Evolutionary conservation across 2,888 invertebrate species (phyloP), one percentile per base, ranked within the genome.

Genomic region (Drosophila phalerata): DNA sequence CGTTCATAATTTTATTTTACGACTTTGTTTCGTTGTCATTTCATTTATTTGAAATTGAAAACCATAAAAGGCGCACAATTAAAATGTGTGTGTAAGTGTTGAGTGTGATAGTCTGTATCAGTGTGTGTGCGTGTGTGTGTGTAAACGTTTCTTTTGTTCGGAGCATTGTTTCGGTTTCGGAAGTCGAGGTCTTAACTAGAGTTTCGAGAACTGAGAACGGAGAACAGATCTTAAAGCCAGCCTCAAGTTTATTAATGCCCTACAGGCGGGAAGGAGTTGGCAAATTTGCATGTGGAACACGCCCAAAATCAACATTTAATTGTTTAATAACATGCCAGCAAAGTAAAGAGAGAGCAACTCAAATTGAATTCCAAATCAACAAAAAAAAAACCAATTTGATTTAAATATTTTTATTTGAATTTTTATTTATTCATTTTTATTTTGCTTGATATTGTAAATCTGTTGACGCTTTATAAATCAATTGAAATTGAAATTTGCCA

Each of bases 1-100:
- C 89, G 85, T 85, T 87, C 75, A 89, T 87, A 83, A 84, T 88
- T 88, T 87, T 80, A 80, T 81, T 88, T 85, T 82, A 84, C 83
- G 83, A 84, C 85, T 85, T 64, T 77, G 81, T 82, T 82, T 79
- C 73, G 81, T 82, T 87, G 82, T 87, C 77, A 82, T 85, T 87
- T 87, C 70, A 87, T 87, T 83, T 81, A 87, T 83, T 85, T 83
- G 85, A 83, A 83, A 83, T 83, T 85, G 83, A 85, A 87, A 87
- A 53, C 83, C 83, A 83, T 83, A 83, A 83, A 83, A 87, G 83
- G 83, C 88, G 77, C 65, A 87, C 88, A 83, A 83, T 83, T 87
- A 83, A 85, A 81, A 85, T 69, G 48, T 64, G 58, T 69, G 56
- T n/a, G n/a, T n/a, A n/a, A n/a, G n/a, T n/a, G n/a, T n/a, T n/a